Evolutionary conservation across 2,113 vertebrate genomes (phyloP), one percentile per base, ranked within the genome.

Genomic region (Hyperopisus bebe): DNA sequence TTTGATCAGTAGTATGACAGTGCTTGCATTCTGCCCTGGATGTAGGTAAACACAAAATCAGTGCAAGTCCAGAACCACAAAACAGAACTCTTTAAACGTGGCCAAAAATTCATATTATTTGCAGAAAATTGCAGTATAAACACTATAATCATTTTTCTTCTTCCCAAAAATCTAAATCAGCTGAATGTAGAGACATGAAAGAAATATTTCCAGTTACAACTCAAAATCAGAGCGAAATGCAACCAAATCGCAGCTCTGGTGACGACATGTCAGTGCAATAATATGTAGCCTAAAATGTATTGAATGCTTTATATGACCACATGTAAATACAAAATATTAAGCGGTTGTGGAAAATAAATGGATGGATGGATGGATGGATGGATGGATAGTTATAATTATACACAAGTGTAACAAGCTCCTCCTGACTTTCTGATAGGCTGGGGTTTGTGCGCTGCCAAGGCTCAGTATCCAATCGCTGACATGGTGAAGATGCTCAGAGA

Each of bases 401-500:
- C 19, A 39, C 2, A 39, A 21, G 19, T 85, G 10, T 48, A 42
- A 50, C 3, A 15, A 27, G 10, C 21, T 86, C 42, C 47, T 87
- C 13, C 17, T 51, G 24, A 27, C 47, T 19, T 48, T 55, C 47
- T 47, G 9, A n/a, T 85, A 97, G 96, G 96, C 90, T 96, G 96
- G 96, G 96, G 96, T 91, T 93, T 97, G 89, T 96, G 96, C 92
- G 95, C 96, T 90, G 96, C 95, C 42, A 97, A 97, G 90, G 96
- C 96, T 9, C 96, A 97, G 91, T 97, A 97, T 86, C 95, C 96
- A 1, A 96, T 96, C 84, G 96, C 96, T 89, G 96, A 96, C 90
- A 95, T 96, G 96, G 96, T 96, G 93, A 97, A 97, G 93, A 96
- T 96, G 96, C 92, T 97, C 53, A 93, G 5, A 70, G 96, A 97